These are phyloP conservation scores for Xyliphius kryptos DNA, from an alignment of 2,113 vertebrate species.

Conservation along the genomic window DNA sequence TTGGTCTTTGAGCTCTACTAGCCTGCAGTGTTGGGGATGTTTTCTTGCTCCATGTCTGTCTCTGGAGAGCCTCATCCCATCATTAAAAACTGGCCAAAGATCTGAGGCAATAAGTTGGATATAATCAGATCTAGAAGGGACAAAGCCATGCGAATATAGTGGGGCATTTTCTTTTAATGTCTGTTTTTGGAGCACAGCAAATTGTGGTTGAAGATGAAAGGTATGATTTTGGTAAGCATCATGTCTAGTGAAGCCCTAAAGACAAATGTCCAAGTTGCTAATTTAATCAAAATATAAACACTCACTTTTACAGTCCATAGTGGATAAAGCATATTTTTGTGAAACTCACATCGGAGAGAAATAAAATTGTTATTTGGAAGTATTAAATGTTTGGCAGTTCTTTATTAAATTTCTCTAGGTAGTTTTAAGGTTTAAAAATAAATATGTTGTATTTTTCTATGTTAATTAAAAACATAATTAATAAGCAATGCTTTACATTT, in stretches of 20 bases:
- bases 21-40: constrained; percentile 52
- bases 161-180: constrained; percentile 17
- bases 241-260: constrained; percentile 27
- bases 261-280: constrained; percentile 28
- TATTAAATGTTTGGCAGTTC: too few relatives aligned
- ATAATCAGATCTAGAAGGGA: constrained; percentile 26
- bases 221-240: constrained; percentile 26
- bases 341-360: too few relatives aligned
- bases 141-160: constrained; percentile 9
- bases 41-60: constrained; percentile 53
- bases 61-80: constrained; percentile 51
- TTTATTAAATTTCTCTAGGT: too few relatives aligned
- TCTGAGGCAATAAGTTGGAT: constrained; percentile 54
- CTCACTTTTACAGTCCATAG: too few relatives aligned
- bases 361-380: too few relatives aligned
- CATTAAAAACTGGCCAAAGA: constrained; percentile 58
- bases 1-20: constrained; percentile 40
- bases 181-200: constrained; percentile 39
- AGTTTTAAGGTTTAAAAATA: too few relatives aligned
- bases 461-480: too few relatives aligned
- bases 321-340: too few relatives aligned
- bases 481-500: too few relatives aligned
- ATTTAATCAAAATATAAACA: constrained; percentile 12
- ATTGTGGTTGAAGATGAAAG: constrained; percentile 33
- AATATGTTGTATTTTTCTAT: too few relatives aligned